phyloP scores from a whole-genome alignment of 2,888 invertebrate species.

The Sphaerophoria rueppellii region DNA sequence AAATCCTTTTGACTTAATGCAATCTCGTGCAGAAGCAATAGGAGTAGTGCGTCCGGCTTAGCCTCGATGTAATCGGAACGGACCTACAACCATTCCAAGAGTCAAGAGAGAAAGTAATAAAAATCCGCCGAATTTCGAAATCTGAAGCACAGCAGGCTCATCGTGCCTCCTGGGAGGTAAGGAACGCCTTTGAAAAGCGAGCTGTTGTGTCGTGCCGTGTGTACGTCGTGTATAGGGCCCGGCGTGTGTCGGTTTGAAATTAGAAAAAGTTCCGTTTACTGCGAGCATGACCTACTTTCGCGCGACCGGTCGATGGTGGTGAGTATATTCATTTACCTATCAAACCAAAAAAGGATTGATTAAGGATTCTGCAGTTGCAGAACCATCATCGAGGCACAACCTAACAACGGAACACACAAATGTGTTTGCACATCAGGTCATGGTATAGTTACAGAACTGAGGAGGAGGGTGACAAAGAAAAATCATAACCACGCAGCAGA shows the following conservation, averaged over 20 bases:
- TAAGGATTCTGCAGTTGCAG: slow-evolving; percentile 5
- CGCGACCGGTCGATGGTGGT: slow-evolving; percentile 4
- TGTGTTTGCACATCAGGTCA: slow-evolving; percentile 46
- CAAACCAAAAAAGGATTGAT: slow-evolving; percentile 52
- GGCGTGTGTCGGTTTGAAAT: slow-evolving; percentile 29
- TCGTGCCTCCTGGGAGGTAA: neutral
- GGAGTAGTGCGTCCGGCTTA: neutral
- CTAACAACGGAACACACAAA: slow-evolving; percentile 14
- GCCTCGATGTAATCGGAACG: neutral
- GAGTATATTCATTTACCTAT: slow-evolving; percentile 45
- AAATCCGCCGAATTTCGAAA: slow-evolving; percentile 50
- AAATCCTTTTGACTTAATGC: slow-evolving; percentile 58
- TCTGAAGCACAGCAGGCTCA: slow-evolving; percentile 19
- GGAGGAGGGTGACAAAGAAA: slow-evolving; percentile 10
- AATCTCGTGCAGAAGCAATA: slow-evolving; percentile 36
- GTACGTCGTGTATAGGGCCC: neutral
- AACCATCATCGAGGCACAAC: neutral
- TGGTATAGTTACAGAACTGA: slow-evolving; percentile 24
- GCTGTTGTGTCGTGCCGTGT: slow-evolving; percentile 12
- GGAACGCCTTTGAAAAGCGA: neutral
- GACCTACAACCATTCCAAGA: neutral
- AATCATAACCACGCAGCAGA: neutral
- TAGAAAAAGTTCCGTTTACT: slow-evolving; percentile 47
- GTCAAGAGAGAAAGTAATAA: slow-evolving; percentile 37
- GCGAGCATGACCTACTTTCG: slow-evolving; percentile 61